Percentiles rank a stretch among this genome's conserved stretches.
These are phyloP conservation scores for Melanaphis sacchari DNA, from an alignment of 1,140 invertebrate genomes.

Conservation along the genomic window DNA sequence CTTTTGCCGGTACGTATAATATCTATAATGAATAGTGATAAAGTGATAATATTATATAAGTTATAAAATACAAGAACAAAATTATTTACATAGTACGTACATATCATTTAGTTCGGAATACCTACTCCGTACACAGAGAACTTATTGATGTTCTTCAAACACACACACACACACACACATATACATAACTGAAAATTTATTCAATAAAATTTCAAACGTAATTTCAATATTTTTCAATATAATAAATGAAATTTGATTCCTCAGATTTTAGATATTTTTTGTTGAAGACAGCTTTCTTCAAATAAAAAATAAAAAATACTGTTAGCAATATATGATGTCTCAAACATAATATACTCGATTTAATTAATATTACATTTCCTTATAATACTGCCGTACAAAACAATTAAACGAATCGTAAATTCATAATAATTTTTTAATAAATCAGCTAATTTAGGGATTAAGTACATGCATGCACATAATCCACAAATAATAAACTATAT, in stretches of 20 bases:
- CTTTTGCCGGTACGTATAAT: conserved; percentile 85
- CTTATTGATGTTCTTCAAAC: neutral
- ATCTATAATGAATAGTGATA: neutral
- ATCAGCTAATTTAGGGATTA: neutral
- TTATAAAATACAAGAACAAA: neutral
- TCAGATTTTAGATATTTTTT: neutral
- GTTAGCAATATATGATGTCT: no score
- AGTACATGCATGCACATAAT: no score
- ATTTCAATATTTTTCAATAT: neutral
- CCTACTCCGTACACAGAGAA: no score
- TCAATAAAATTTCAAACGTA: neutral
- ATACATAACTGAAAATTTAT: neutral
- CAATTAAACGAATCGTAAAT: neutral
- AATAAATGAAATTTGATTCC: neutral
- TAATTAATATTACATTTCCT: neutral
- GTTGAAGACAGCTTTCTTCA: neutral
- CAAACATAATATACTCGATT: neutral
- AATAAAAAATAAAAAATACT: neutral
- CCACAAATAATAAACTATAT: neutral
- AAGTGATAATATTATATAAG: neutral
- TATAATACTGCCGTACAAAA: neutral
- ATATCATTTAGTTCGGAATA: neutral
- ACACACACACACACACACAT: neutral
- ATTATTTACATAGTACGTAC: neutral
- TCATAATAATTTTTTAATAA: neutral